Conservation (phyloP, 2,797 vertebrate genomes). For the Sardinella longiceps region DNA sequence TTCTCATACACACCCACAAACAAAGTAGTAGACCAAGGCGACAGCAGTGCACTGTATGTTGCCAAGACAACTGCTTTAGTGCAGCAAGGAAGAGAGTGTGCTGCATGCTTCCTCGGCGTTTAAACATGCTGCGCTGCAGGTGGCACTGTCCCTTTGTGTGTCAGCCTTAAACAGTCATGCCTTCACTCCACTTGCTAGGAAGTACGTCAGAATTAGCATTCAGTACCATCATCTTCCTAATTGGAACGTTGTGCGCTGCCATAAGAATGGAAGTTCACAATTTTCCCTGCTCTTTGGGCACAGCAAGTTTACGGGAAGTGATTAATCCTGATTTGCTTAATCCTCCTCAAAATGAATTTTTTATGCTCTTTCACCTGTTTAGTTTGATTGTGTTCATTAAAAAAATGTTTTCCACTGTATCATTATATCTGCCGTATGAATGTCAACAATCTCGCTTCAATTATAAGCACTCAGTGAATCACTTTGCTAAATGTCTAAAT, state of each 20-base stretch:
- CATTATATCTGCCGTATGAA: background rate
- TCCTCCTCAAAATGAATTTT: background rate
- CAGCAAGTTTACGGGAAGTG: background rate
- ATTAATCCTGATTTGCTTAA: conserved; percentile 21
- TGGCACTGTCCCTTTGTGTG: conserved; percentile 20
- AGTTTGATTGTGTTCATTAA: background rate
- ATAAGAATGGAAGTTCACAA: background rate
- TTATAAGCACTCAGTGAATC: background rate
- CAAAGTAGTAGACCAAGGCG: background rate
- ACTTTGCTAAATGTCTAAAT: background rate
- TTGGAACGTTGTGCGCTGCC: background rate
- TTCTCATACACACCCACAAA: background rate
- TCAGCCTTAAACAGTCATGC: conserved; percentile 4
- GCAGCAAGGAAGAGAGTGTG: conserved; percentile 27
- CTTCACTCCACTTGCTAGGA: background rate
- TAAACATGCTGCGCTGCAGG: conserved; percentile 29
- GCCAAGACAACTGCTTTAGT: conserved; percentile 45
- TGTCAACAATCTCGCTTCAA: background rate
- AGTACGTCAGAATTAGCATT: background rate
- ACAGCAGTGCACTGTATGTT: conserved; percentile 26
- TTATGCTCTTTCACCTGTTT: background rate
- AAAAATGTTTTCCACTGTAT: background rate
- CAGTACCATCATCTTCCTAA: background rate
- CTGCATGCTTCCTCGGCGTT: conserved; percentile 30
- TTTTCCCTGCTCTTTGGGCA: background rate